Evolutionary conservation across 2,888 invertebrate species (phyloP), one percentile per base, ranked within the genome.

Genomic region (Ormyrus rosae): DNA sequence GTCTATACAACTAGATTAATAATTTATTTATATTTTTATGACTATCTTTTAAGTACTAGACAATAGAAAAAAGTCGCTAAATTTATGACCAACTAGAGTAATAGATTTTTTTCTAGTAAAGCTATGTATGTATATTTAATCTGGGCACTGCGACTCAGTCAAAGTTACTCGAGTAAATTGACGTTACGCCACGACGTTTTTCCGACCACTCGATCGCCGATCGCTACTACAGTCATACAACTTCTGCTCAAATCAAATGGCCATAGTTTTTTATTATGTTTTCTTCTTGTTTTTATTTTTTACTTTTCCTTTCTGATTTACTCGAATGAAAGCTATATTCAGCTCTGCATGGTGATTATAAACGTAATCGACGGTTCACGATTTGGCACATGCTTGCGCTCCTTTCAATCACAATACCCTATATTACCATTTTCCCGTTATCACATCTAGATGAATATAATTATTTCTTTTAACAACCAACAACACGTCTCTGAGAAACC

Each of bases 121-220:
- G 60, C 63, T 76, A 63, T 63, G 51, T 74, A 64, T 74, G 70
- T 79, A 58, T 77, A 63, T 61, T 58, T 78, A 74, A 79, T 83
- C 74, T 76, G 84, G 84, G 83, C 84, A 84, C 85, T 84, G 82
- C 80, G 81, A 83, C 84, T 85, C 85, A 84, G 84, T 85, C 84
- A 83, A 85, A 85, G 82, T 84, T 85, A 84, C 79, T 84, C 82
- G 69, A 78, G 80, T 85, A 85, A 87, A 87, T 87, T 87, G 86
- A 87, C 86, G 84, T 84, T 83, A 82, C 84, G 83, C 82, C 79
- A 79, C 78, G 67, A 74, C 63, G 13, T 74, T 69, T n/a, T 34
- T 64, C 55, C 74, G 73, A 71, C 71, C 64, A 65, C 46, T 65
- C 58, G 19, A 70, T 71, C 63, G 60, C 56, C 67, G 55, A 65